Conservation (phyloP, 1,140 invertebrate genomes). For the Hesperophylax magnus region DNA sequence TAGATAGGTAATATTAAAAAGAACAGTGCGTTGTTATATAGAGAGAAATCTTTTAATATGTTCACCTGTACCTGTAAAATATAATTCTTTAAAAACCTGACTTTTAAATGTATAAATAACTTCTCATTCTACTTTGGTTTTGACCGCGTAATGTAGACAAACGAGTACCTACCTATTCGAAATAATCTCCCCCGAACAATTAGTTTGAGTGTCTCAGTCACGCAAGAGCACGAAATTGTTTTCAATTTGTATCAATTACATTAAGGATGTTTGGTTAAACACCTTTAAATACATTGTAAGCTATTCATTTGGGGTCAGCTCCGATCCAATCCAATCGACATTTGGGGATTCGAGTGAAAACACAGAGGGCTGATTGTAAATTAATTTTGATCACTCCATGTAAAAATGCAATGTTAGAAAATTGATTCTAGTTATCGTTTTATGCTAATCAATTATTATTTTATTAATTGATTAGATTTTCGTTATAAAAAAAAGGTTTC, state of each 20-base stretch:
- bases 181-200: slow-evolving; percentile 18
- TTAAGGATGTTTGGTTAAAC: slow-evolving; percentile 54
- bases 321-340: neutral
- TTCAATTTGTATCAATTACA: slow-evolving; percentile 57
- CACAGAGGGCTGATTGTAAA: neutral
- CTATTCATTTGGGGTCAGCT: neutral
- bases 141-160: slow-evolving; percentile 7
- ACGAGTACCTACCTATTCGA: neutral
- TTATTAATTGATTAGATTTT: neutral
- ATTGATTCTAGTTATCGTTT: too few relatives aligned
- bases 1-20: too few relatives aligned
- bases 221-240: slow-evolving; percentile 51
- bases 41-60: too few relatives aligned
- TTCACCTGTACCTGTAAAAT: too few relatives aligned
- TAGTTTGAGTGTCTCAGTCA: slow-evolving; percentile 40
- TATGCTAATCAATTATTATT: neutral
- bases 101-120: too few relatives aligned
- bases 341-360: slow-evolving; percentile 4
- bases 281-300: slow-evolving; percentile 38
- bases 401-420: too few relatives aligned
- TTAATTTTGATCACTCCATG: too few relatives aligned
- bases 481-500: neutral
- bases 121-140: too few relatives aligned
- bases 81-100: too few relatives aligned
- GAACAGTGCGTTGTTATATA: too few relatives aligned